Percentiles rank a stretch among this genome's conserved stretches.
Conservation (phyloP, 2,113 vertebrate genomes). For the Rallus limicola region DNA sequence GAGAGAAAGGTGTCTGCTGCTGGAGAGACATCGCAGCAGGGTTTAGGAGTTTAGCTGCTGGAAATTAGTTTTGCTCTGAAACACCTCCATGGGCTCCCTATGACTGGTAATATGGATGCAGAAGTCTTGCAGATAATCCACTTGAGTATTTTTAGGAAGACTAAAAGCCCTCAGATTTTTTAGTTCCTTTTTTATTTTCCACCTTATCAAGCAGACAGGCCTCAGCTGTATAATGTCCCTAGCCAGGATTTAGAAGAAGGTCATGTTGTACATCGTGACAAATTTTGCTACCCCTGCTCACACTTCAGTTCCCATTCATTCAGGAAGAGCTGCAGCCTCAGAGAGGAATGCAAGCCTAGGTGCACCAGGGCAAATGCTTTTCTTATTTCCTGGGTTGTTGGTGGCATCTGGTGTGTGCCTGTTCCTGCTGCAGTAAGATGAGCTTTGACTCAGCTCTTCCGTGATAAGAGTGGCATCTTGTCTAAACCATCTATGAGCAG, state of each 20-base stretch:
- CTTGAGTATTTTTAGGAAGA: neutral
- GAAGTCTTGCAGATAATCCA: neutral
- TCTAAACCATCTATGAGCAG: accelerated
- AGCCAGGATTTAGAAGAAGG: neutral
- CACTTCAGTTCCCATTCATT: neutral
- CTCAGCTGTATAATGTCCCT: neutral
- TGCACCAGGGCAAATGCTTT: neutral
- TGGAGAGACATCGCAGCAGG: neutral
- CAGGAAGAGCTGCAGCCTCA: accelerated
- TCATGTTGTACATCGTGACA: neutral
- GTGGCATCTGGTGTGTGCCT: neutral
- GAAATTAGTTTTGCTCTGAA: neutral
- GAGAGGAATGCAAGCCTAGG: neutral
- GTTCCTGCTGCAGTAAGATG: neutral
- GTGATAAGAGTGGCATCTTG: neutral
- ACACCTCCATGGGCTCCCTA: neutral
- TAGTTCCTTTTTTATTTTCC: neutral
- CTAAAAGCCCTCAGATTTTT: neutral
- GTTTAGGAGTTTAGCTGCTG: neutral
- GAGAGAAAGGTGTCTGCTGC: neutral
- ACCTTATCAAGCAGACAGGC: neutral
- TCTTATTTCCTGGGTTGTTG: neutral
- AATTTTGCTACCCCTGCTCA: neutral
- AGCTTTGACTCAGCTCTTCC: neutral
- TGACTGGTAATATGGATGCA: neutral